A percentile compares a stretch with the other conserved stretches of the same genome.
phyloP scores from a whole-genome alignment of 35 echinoderm and acorn worm genomes.

The Apostichopus parvimensis region DNA sequence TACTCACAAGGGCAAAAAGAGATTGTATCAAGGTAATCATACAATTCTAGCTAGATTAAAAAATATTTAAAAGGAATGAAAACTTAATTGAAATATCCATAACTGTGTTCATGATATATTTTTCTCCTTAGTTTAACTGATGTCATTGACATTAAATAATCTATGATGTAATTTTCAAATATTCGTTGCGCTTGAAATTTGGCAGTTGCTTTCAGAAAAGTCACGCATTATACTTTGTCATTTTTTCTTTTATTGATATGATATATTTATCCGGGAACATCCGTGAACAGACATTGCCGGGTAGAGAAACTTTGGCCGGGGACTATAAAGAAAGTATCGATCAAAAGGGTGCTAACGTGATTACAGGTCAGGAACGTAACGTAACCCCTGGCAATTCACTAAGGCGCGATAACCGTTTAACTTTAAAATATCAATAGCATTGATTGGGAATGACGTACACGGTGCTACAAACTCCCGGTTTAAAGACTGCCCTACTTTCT shows the following conservation, averaged over 20 bases:
- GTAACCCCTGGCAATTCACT: conserved; percentile 42
- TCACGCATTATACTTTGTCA: background rate
- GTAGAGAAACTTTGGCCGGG: background rate
- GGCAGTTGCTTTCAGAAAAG: background rate
- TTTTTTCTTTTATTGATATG: too few species aligned
- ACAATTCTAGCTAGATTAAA: too few species aligned
- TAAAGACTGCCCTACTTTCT: conserved; percentile 28
- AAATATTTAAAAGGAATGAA: too few species aligned
- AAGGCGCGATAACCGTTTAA: conserved; percentile 34
- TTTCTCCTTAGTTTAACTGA: too few species aligned
- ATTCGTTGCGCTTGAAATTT: background rate
- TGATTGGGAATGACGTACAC: conserved; percentile 36
- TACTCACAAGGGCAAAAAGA: too few species aligned
- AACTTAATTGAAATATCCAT: too few species aligned
- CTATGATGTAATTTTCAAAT: too few species aligned
- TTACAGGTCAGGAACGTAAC: conserved; percentile 42
- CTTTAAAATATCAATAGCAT: conserved; percentile 51
- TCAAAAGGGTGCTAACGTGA: conserved; percentile 32
- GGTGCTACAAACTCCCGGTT: background rate
- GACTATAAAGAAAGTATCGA: background rate
- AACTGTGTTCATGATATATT: too few species aligned
- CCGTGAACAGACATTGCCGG: background rate
- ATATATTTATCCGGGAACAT: too few species aligned
- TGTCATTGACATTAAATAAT: too few species aligned
- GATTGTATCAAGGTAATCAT: too few species aligned